A percentile compares a stretch with the other conserved stretches of the same genome.
Evolutionary conservation across 2,888 invertebrate species (phyloP).

Genomic region (Bombyx huttoni): DNA sequence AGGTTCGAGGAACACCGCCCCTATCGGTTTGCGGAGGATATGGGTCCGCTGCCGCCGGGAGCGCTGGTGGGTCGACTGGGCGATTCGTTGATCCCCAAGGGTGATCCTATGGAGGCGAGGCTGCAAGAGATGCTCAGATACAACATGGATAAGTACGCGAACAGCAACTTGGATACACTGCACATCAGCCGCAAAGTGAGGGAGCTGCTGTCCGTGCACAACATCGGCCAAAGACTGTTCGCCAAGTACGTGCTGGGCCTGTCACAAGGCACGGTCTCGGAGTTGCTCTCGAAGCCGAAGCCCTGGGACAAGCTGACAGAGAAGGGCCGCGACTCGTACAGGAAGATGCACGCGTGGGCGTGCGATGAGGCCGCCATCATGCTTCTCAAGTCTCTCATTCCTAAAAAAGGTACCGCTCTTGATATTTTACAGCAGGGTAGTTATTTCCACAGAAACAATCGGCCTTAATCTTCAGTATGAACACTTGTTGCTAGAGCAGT

Average conservation of each 20-base stretch:
- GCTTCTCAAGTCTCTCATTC: slow-evolving; percentile 97
- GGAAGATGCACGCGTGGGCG: slow-evolving; percentile 99
- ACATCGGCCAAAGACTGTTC: slow-evolving; percentile 98
- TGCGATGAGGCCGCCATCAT: slow-evolving; percentile 97
- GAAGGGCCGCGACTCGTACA: slow-evolving; percentile 98
- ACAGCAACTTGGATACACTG: slow-evolving; percentile 94
- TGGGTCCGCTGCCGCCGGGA: slow-evolving; percentile 81
- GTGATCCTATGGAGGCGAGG: slow-evolving; percentile 93
- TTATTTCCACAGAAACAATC: too few relatives aligned
- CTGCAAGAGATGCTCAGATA: slow-evolving; percentile 94
- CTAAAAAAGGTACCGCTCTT: slow-evolving; percentile 89
- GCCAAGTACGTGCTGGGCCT: slow-evolving; percentile 98
- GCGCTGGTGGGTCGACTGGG: slow-evolving; percentile 88
- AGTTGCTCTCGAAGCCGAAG: slow-evolving; percentile 97
- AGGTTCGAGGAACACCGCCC: slow-evolving; percentile 86
- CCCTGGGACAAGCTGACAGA: slow-evolving; percentile 99
- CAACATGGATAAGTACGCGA: slow-evolving; percentile 96
- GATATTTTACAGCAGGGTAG: neutral
- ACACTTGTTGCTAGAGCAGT: too few relatives aligned
- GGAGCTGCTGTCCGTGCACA: slow-evolving; percentile 95
- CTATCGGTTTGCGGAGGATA: slow-evolving; percentile 88
- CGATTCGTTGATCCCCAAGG: slow-evolving; percentile 93
- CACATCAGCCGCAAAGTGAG: slow-evolving; percentile 94
- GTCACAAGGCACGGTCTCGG: slow-evolving; percentile 98
- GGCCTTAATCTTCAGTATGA: too few relatives aligned